Percentiles rank a stretch among this genome's conserved stretches.
Conservation (phyloP, 1,140 invertebrate genomes). For the Cryptotermes secundus region DNA sequence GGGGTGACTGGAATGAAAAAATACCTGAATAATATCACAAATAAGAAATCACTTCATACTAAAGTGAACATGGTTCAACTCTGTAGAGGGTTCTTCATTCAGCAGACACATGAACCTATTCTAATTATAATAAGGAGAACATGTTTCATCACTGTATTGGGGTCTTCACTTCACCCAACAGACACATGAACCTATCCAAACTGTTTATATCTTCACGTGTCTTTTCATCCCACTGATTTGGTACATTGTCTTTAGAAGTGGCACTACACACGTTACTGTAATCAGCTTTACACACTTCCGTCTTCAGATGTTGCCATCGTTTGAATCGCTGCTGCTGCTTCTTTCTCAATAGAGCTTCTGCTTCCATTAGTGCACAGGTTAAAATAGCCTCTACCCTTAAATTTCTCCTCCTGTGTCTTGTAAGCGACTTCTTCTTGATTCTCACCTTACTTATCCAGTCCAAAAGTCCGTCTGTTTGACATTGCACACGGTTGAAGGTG, state of each 20-base stretch:
- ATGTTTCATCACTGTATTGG: slow-evolving; percentile 43
- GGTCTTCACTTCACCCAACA: slow-evolving; percentile 43
- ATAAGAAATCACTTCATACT: slow-evolving; percentile 19
- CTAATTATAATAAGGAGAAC: slow-evolving; percentile 33
- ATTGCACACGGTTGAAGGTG: slow-evolving; percentile 21
- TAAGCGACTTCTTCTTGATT: slow-evolving; percentile 48
- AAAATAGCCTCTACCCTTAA: slow-evolving; percentile 52
- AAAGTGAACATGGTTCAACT: slow-evolving; percentile 40
- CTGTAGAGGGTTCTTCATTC: slow-evolving; percentile 39
- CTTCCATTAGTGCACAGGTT: slow-evolving; percentile 45
- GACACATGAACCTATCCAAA: slow-evolving; percentile 45
- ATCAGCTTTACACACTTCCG: slow-evolving; percentile 40
- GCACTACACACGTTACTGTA: slow-evolving; percentile 26
- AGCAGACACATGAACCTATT: slow-evolving; percentile 46
- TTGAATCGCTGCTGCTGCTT: slow-evolving; percentile 48
- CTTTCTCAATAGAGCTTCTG: slow-evolving; percentile 47
- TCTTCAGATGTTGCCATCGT: slow-evolving; percentile 48
- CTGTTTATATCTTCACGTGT: slow-evolving; percentile 44
- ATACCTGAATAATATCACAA: slow-evolving; percentile 46
- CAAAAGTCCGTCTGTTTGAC: slow-evolving; percentile 44
- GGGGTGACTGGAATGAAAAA: slow-evolving; percentile 51
- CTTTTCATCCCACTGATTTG: slow-evolving; percentile 40
- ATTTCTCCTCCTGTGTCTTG: slow-evolving; percentile 46
- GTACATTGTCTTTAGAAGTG: slow-evolving; percentile 20
- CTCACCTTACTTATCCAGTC: slow-evolving; percentile 52